Base-by-base conservation (phyloP, 2,113 vertebrate species). In the Agapornis roseicollis region DNA sequence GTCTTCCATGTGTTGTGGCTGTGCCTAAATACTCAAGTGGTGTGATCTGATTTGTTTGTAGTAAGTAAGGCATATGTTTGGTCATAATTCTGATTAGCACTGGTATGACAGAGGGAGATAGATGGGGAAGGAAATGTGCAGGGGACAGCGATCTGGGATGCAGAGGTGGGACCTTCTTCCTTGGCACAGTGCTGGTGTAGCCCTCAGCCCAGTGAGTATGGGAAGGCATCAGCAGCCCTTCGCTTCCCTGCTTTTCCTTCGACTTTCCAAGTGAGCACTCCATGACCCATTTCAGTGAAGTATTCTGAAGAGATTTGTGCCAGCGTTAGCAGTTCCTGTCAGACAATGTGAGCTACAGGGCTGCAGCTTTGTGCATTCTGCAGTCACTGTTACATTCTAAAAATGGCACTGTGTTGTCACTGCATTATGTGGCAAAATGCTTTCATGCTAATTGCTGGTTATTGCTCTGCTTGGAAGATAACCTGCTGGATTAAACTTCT, bases 111-210 rank as follows among this genome's bases (percentile, higher is more conserved):
- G 44, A 11, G 33, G 53, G 76, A 35, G 53, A 9, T 29, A 37
- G 25, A 44, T 1, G 23, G 47, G 39, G 17, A 11, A 52, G 66
- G 49, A 55, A 25, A 27, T 0, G 1, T 4, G 16, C 6, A 27
- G 49, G 41, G 29, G 9, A 6, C 39, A 20, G 63, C 11, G 0
- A 6, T 18, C 33, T 66, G 82, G 31, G 55, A 14, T 22, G 53
- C 14, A 2, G 29, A 46, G 44, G 33, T 41, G 33, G 44, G 42
- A 27, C 9, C 35, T 10, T 42, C 5, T 44, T 49, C 41, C 61
- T 31, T 0, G 0, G 44, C 3, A 4, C 2, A 2, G 1, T 33
- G 24, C 41, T 42, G 69, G 41, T 35, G 44, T 44, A 56, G 47
- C 50, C 41, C 35, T 49, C 17, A 7, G 76, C 53, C 28, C 41